Conservation (phyloP, 2,888 invertebrate species). For the Atethmia centrago region DNA sequence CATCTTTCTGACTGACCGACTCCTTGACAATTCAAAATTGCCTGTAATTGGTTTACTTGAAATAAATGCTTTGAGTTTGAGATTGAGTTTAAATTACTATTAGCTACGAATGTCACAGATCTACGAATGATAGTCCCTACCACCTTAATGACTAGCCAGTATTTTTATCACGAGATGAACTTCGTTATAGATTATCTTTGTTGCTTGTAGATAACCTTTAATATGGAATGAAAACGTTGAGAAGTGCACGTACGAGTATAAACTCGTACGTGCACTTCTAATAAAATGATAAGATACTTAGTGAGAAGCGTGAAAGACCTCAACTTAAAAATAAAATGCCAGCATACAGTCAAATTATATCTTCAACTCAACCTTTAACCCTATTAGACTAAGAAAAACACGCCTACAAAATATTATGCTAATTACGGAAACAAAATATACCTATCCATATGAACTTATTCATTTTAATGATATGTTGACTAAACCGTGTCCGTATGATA, state of each 20-base stretch:
- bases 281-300: constrained; percentile 13
- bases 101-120: too few species aligned
- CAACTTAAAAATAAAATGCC: constrained; percentile 5
- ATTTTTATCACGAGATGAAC: too few species aligned
- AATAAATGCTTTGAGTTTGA: too few species aligned
- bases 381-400: constrained; percentile 16
- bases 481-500: constrained; percentile 6
- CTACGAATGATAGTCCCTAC: too few species aligned
- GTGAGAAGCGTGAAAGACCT: background rate
- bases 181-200: background rate
- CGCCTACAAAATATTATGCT: constrained; percentile 7
- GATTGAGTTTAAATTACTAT: too few species aligned
- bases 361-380: constrained; percentile 22
- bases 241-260: background rate
- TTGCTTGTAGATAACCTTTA: background rate
- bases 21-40: too few species aligned
- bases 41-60: too few species aligned
- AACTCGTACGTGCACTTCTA: too few species aligned
- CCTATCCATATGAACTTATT: background rate
- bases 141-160: too few species aligned
- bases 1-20: too few species aligned
- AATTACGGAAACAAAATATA: constrained; percentile 24
- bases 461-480: constrained; percentile 14
- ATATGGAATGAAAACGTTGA: background rate
- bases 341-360: constrained; percentile 6